A percentile compares a stretch with the other conserved stretches of the same genome.
These are phyloP conservation scores for Heliconius hortense DNA, from an alignment of 2,888 invertebrate species.

Conservation along the genomic window DNA sequence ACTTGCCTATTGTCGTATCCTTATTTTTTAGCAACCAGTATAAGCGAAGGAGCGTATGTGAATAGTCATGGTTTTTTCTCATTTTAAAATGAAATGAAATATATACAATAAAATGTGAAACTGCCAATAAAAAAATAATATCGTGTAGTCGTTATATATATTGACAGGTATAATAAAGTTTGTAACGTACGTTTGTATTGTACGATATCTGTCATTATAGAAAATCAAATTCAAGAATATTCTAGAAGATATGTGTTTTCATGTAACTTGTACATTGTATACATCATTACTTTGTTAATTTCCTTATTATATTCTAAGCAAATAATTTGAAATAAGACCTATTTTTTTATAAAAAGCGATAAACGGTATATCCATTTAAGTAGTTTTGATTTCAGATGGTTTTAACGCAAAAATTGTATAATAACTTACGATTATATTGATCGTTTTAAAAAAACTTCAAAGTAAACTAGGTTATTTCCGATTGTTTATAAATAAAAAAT, in stretches of 20 bases:
- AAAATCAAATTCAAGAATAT: not conserved
- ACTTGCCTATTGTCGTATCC: not conserved
- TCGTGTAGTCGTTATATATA: not conserved
- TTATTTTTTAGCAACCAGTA: not conserved
- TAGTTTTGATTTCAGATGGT: not conserved
- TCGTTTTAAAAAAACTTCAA: not conserved
- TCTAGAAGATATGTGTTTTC: not conserved
- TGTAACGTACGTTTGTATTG: too few relatives aligned
- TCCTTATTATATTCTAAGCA: not conserved
- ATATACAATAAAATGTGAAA: not conserved
- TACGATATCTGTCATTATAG: not conserved
- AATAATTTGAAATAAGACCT: not conserved
- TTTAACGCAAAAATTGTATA: not conserved
- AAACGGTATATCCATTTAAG: not conserved
- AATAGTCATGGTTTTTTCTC: not conserved
- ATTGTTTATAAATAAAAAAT: conserved; percentile 9
- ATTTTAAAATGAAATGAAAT: not conserved
- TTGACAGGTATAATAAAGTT: too few relatives aligned
- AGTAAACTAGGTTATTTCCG: not conserved
- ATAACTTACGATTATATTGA: not conserved
- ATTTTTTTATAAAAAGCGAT: not conserved
- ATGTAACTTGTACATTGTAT: not conserved
- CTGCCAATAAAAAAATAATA: not conserved
- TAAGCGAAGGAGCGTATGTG: not conserved
- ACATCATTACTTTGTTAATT: not conserved